Percentiles rank a stretch among this genome's conserved stretches.
These are phyloP conservation scores for Bettongia penicillata DNA, from an alignment of 2,113 vertebrate genomes.

Conservation along the genomic window DNA sequence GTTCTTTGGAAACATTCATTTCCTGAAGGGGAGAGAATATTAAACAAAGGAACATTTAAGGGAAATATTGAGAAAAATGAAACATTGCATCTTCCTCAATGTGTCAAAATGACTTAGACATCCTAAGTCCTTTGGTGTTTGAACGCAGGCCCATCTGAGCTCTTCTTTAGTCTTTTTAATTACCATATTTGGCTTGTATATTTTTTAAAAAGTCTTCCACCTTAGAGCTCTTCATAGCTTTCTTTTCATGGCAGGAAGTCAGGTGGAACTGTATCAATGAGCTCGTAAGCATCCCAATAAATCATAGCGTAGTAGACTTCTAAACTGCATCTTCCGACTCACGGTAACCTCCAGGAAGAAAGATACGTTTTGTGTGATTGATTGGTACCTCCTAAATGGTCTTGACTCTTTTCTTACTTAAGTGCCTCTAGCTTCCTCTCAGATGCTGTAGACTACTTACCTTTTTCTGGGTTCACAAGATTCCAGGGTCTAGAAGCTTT, in stretches of 20 bases:
- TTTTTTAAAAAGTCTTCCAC: conserved; percentile 19
- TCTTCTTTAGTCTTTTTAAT: conserved; percentile 48
- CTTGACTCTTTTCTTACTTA: conserved; percentile 72
- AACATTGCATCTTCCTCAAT: conserved; percentile 23
- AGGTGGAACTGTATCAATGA: conserved; percentile 35
- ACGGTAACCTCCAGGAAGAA: conserved; percentile 41
- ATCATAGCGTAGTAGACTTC: conserved; percentile 42
- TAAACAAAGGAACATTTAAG: conserved; percentile 34
- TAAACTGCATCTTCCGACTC: conserved; percentile 45
- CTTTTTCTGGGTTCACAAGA: conserved; percentile 28
- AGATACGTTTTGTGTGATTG: conserved; percentile 47
- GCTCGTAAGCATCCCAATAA: conserved; percentile 47
- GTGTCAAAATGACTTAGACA: conserved; percentile 50
- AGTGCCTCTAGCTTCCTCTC: conserved; percentile 53
- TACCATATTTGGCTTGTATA: conserved; percentile 37
- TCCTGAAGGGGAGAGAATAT: conserved; percentile 32
- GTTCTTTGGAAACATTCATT: conserved; percentile 31
- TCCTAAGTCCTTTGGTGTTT: conserved; percentile 29
- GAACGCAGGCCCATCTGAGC: conserved; percentile 1
- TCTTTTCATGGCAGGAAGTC: background rate
- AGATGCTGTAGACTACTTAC: conserved; percentile 52
- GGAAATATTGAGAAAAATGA: conserved; percentile 35
- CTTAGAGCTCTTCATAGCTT: conserved; percentile 44
- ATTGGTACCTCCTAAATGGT: conserved; percentile 62
- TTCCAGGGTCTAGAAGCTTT: conserved; percentile 53